Evolutionary conservation across 2,113 vertebrate species (phyloP), one percentile per base, ranked within the genome.

Genomic region (Melanocharis versteri): DNA sequence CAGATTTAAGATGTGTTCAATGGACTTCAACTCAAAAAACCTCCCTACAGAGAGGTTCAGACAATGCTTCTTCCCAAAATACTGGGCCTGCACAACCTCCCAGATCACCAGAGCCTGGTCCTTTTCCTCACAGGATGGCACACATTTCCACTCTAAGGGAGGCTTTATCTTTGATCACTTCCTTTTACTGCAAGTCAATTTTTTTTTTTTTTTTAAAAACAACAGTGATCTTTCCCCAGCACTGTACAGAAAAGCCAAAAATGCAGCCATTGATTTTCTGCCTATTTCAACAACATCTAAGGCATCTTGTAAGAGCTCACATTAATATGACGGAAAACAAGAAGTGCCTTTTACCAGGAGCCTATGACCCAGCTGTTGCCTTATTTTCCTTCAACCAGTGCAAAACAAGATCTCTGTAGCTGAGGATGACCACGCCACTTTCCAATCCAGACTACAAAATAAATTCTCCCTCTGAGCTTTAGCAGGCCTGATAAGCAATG

Each of bases 401-500:
- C 56, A 60, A 75, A 76, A 60, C 8, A 21, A 27, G 30, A 66
- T 44, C 44, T 68, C 53, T 58, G 47, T 26, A 82, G 33, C 21
- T 30, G 31, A 83, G 21, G 40, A 47, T 24, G 37, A 42, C 22
- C 2, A 1, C 13, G 15, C 9, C 23, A 23, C 48, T 27, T 76
- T 65, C 47, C 64, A 66, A 27, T 2, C 14, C 33, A 56, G 26
- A 45, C 37, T 22, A 31, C 31, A 60, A 65, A 45, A 64, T 16
- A 28, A 45, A 42, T 70, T 26, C 23, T 72, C 62, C 33, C 57
- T 64, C 31, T 44, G 24, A 53, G 14, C 39, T 71, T 76, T 10
- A 68, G 28, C 16, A 33, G 48, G 64, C 26, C n/a, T 68, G 37
- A n/a, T 3, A 47, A 61, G 40, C 7, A 0, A 0, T 1, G 14